phyloP scores from a whole-genome alignment of 2,113 vertebrate species.

The Alces alces region DNA sequence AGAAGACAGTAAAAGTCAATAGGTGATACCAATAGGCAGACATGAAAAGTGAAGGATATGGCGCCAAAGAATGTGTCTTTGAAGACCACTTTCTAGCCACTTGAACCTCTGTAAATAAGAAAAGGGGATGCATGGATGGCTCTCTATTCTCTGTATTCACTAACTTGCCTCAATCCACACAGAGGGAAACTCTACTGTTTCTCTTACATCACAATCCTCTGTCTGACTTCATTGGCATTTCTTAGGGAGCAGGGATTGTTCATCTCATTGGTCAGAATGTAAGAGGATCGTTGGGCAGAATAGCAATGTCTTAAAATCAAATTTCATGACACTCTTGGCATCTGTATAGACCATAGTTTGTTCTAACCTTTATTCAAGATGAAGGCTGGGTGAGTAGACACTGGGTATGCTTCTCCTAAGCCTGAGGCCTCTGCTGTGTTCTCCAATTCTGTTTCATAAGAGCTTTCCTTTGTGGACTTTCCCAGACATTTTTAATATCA shows the following conservation, averaged over 20 bases:
- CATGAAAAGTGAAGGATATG: neutral
- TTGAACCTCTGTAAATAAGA: neutral
- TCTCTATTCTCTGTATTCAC: neutral
- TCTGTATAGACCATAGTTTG: neutral
- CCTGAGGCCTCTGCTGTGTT: neutral
- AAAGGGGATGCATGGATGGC: neutral
- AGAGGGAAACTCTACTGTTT: neutral
- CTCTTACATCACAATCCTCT: neutral
- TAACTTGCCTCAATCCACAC: neutral
- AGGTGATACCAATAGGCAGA: neutral
- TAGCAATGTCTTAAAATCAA: neutral
- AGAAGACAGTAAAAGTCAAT: neutral
- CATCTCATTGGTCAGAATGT: neutral
- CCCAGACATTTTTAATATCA: slow-evolving; percentile 33
- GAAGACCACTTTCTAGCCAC: neutral
- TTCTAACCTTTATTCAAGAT: neutral
- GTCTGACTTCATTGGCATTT: neutral
- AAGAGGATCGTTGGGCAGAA: neutral
- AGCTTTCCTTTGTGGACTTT: slow-evolving; percentile 3
- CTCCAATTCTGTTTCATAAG: neutral
- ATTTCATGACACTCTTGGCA: neutral
- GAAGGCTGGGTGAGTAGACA: neutral
- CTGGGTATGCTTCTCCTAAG: neutral
- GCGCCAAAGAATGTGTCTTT: neutral
- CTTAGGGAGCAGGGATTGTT: neutral